Evolutionary conservation across 1,140 invertebrate genomes (phyloP), one percentile per base, ranked within the genome.

Genomic region (Penaeus japonicus): DNA sequence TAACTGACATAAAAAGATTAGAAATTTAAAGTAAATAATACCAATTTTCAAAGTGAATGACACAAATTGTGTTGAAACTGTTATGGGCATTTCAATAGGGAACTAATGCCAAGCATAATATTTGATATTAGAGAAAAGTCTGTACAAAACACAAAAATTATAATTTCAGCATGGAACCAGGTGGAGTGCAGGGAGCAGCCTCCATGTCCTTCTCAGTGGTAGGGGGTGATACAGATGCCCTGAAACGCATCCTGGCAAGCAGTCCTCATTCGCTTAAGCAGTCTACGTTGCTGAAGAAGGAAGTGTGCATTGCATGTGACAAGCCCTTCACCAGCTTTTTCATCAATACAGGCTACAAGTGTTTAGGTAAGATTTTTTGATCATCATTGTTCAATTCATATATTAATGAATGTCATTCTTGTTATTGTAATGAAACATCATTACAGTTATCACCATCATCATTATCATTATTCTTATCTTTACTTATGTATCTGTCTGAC

Each of bases 271-370:
- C 85, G 7, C 87, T 90, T 24, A 90, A 90, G 73, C 87, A 87
- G 59, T 87, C 80, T 30, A 83, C 84, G 20, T 73, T 96, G 89
- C 93, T 94, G 1, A 96, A 97, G 92, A 96, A 95, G 81, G 96
- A 97, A 91, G 94, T 94, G 24, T 97, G 96, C 91, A 94, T 94
- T 22, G 95, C 95, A 90, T 97, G 96, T 91, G 94, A 95, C 86
- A 94, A 96, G 91, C 94, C 95, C 70, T 95, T 97, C 94, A 96
- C 96, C 92, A 95, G 95, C 5, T 96, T 97, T 91, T 94, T 96
- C 55, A 95, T 95, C 7, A 96, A 96, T 77, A 70, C 77, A 90
- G 96, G 96, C 0, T 96, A 96, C 91, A 96, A 96, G 86, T 98
- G 97, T 92, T 94, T 95, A 85, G 92, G 93, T 93, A 90, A 93